Percentiles rank a stretch among this genome's conserved stretches.
Evolutionary conservation across 1,140 invertebrate species (phyloP).

Genomic region (Lepidurus couesii): DNA sequence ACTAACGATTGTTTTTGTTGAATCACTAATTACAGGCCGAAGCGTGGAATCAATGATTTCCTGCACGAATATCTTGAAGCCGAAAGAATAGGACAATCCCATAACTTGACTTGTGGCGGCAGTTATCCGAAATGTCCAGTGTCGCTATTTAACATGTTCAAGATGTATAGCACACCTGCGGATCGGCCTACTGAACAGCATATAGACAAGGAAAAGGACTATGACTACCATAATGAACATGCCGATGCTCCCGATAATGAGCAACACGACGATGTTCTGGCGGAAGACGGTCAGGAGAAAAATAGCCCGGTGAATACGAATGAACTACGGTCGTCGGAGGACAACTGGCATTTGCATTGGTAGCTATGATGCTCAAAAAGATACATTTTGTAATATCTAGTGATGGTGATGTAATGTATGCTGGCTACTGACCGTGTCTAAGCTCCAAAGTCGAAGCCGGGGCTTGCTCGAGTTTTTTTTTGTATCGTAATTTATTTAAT

Average conservation of each 20-base stretch:
- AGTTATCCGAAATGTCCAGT: conserved; percentile 29
- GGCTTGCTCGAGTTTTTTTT: background rate
- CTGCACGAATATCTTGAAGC: conserved; percentile 35
- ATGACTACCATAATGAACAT: background rate
- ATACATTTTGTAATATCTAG: background rate
- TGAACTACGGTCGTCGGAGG: background rate
- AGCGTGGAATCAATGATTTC: conserved; percentile 32
- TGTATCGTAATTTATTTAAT: background rate
- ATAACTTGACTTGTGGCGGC: conserved; percentile 29
- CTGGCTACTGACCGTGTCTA: background rate
- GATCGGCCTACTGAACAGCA: conserved; percentile 27
- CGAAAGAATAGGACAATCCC: conserved; percentile 31
- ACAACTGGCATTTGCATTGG: background rate
- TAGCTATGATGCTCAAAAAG: background rate
- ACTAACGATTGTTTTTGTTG: background rate
- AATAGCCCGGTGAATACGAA: background rate
- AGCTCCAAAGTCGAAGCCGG: background rate
- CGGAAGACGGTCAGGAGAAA: background rate
- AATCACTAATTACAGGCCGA: conserved; percentile 14
- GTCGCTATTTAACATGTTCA: conserved; percentile 33
- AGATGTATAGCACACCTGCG: conserved; percentile 30
- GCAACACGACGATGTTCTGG: background rate
- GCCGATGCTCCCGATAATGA: background rate
- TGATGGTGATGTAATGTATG: background rate
- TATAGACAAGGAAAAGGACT: background rate